These are phyloP conservation scores for Telmatochromis brichardi DNA, from an alignment of 2,113 vertebrate species.

Conservation along the genomic window DNA sequence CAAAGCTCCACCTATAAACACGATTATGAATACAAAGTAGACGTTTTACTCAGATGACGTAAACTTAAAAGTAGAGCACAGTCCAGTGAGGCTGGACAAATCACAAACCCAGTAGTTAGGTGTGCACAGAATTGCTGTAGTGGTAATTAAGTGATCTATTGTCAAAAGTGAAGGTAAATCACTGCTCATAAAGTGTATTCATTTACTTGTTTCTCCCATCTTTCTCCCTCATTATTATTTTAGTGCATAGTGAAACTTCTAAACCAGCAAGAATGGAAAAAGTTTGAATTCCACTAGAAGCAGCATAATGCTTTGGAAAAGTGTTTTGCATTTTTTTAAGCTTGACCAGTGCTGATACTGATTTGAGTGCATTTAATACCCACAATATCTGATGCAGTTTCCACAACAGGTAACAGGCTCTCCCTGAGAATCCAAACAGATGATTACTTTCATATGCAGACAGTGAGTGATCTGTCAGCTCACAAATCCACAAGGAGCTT, in stretches of 20 bases:
- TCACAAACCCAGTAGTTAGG: not conserved
- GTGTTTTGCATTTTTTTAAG: not conserved
- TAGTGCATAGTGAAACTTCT: conserved; percentile 4
- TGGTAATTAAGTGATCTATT: not conserved
- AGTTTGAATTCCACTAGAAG: conserved; percentile 7
- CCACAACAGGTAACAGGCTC: conserved; percentile 15
- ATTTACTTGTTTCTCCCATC: not conserved
- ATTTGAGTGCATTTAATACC: not conserved
- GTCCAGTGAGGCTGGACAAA: not conserved
- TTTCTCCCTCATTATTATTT: conserved; percentile 34
- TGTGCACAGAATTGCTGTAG: not conserved
- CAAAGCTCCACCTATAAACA: conserved; percentile 18
- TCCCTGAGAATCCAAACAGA: not conserved
- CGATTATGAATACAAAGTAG: not conserved
- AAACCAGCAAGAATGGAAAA: conserved; percentile 18
- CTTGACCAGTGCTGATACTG: not conserved
- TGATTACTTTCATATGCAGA: not conserved
- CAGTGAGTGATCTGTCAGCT: not conserved
- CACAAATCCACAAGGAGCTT: conserved; percentile 2
- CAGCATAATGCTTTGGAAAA: not conserved
- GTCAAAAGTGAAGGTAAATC: not conserved
- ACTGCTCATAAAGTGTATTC: not conserved
- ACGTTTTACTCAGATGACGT: not conserved
- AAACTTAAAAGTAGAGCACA: not conserved
- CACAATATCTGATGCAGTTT: not conserved